Percentiles rank a stretch among this genome's conserved stretches.
Conservation (phyloP, 2,797 vertebrate species). For the Chelonia mydas region DNA sequence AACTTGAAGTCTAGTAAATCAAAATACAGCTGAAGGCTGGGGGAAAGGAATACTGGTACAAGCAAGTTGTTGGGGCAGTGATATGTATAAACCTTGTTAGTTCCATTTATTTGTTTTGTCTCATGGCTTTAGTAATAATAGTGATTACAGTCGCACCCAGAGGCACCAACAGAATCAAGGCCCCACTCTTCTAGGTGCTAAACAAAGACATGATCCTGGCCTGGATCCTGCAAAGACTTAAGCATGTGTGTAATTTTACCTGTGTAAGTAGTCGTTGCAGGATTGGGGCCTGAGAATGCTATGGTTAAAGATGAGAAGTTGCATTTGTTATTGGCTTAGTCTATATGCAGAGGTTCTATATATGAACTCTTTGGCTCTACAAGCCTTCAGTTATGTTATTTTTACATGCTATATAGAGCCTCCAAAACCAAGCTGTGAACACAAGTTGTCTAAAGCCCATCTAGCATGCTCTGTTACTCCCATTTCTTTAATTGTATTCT, state of each 20-base stretch:
- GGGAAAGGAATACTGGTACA: slow-evolving; percentile 59
- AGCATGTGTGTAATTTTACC: neutral
- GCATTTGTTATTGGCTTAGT: neutral
- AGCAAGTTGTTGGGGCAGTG: slow-evolving; percentile 37
- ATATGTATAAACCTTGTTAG: slow-evolving; percentile 17
- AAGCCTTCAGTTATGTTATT: neutral
- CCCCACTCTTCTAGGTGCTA: neutral
- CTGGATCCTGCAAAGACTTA: neutral
- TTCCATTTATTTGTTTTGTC: neutral
- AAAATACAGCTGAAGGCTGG: slow-evolving; percentile 65
- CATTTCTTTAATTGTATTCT: slow-evolving; percentile 67
- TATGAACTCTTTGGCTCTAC: neutral
- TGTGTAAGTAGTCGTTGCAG: neutral
- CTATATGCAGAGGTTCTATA: neutral
- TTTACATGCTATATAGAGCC: neutral
- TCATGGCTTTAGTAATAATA: neutral
- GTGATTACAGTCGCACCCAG: neutral
- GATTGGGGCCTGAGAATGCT: neutral
- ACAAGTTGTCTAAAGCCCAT: slow-evolving; percentile 6
- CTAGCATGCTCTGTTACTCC: slow-evolving; percentile 49
- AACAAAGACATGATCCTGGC: accelerated
- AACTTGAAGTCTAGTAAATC: neutral
- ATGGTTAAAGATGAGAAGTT: neutral
- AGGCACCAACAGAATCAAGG: neutral
- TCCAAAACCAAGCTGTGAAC: slow-evolving; percentile 9